phyloP scores from a whole-genome alignment of 2,113 vertebrate genomes.

The Neogobius melanostomus region DNA sequence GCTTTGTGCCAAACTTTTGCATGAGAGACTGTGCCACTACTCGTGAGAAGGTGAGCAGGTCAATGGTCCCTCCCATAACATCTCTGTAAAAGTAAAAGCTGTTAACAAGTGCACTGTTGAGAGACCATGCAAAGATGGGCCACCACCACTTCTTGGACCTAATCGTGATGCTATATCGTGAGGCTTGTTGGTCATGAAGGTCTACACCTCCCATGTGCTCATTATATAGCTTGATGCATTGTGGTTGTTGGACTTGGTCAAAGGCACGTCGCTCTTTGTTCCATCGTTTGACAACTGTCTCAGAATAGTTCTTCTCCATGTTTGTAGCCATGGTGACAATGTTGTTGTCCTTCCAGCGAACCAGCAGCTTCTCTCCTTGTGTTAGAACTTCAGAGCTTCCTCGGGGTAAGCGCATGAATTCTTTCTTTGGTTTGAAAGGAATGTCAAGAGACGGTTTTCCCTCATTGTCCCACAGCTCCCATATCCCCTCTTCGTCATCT shows the following conservation, averaged over 20 bases:
- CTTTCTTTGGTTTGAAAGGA: too few species aligned
- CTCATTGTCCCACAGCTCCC: too few species aligned
- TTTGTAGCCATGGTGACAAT: too few species aligned
- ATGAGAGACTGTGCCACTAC: not conserved
- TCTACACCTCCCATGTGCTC: not conserved
- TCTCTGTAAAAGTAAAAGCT: not conserved
- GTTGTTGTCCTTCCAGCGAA: too few species aligned
- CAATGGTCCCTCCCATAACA: not conserved
- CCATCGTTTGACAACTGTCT: too few species aligned
- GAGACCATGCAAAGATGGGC: not conserved
- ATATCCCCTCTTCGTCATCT: too few species aligned
- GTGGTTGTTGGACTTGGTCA: not conserved
- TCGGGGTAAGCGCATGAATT: slow-evolving; percentile 11
- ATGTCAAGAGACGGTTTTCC: too few species aligned
- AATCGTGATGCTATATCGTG: not conserved
- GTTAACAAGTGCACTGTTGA: not conserved
- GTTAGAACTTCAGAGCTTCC: not conserved
- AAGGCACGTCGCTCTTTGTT: too few species aligned
- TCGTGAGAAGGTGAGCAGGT: not conserved
- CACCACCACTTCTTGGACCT: not conserved
- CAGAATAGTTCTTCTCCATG: too few species aligned
- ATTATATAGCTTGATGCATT: slow-evolving; percentile 24
- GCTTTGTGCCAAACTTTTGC: slow-evolving; percentile 9
- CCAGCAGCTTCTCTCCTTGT: not conserved
- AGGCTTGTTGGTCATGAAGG: not conserved